Percentiles rank a stretch among this genome's conserved stretches.
Evolutionary conservation across 2,113 vertebrate species (phyloP).

Genomic region (Petaurus breviceps): DNA sequence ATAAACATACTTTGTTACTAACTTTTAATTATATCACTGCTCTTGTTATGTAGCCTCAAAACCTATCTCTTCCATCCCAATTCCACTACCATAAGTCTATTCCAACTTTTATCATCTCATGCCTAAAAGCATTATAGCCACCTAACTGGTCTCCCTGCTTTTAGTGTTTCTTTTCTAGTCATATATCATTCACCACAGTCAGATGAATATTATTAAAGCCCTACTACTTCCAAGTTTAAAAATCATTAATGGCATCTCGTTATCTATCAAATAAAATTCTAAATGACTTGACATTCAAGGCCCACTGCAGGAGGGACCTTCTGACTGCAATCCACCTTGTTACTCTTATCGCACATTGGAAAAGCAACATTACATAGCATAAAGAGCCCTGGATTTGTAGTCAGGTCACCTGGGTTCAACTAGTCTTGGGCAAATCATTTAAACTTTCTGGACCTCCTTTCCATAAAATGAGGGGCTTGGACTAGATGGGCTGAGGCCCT

Average conservation of each 20-base stretch:
- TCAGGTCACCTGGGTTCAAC: neutral
- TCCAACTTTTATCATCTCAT: neutral
- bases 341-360: too few relatives aligned
- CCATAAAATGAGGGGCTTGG: neutral
- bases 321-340: too few relatives aligned
- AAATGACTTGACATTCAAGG: neutral
- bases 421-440: neutral
- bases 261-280: neutral
- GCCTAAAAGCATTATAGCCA: neutral
- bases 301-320: neutral
- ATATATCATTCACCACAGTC: neutral
- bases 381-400: neutral
- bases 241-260: neutral
- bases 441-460: neutral
- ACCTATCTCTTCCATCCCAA: neutral
- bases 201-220: neutral
- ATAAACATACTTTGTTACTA: neutral
- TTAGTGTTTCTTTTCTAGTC: neutral
- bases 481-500: neutral
- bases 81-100: neutral
- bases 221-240: neutral
- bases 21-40: neutral
- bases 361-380: neutral
- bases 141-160: constrained; percentile 11
- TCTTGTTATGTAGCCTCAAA: neutral